Evolutionary conservation across 2,797 vertebrate species (phyloP), one percentile per base, ranked within the genome.

Genomic region (Enteromius afrohamiltoni): DNA sequence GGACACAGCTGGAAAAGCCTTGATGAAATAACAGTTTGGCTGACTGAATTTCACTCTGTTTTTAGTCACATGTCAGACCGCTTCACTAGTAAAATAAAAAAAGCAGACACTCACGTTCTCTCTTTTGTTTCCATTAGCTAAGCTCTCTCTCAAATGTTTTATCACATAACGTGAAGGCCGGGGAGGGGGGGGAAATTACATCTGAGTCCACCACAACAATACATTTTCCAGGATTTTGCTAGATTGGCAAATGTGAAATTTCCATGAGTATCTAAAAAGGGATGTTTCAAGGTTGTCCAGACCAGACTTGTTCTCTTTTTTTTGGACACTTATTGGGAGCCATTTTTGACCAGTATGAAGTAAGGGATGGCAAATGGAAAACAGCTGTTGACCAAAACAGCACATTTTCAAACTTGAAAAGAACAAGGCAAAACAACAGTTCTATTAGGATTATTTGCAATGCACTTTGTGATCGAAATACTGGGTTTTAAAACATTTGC

Each of bases 201-300:
- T 91, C 82, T 89, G 73, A 88, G 83, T 81, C 67, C 77, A 91
- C 92, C 91, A 88, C 91, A 92, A 91, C 84, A 89, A 85, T 89
- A 85, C 89, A 87, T 88, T 89, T 89, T 89, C 83, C 83, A 87
- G 82, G 86, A 86, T 87, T 86, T 83, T 85, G 76, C 86, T 77
- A 77, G 83, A 85, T 71, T 79, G 73, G 89, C 85, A 81, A 88
- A 87, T 87, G 88, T 89, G 88, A 92, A 88, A 89, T 77, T 82
- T 87, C 84, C 87, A 90, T 88, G 85, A 84, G 85, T 87, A 88
- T 92, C 91, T 93, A 91, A 92, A 93, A 91, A 85, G 86, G 85
- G 88, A 89, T 92, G 90, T 92, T 94, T 93, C 84, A 94, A 91
- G 84, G 91, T 87, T 86, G 82, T 95, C 91, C 92, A 94, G 91